phyloP scores from a whole-genome alignment of 2,113 vertebrate genomes.

The Sylvilagus bachmani region DNA sequence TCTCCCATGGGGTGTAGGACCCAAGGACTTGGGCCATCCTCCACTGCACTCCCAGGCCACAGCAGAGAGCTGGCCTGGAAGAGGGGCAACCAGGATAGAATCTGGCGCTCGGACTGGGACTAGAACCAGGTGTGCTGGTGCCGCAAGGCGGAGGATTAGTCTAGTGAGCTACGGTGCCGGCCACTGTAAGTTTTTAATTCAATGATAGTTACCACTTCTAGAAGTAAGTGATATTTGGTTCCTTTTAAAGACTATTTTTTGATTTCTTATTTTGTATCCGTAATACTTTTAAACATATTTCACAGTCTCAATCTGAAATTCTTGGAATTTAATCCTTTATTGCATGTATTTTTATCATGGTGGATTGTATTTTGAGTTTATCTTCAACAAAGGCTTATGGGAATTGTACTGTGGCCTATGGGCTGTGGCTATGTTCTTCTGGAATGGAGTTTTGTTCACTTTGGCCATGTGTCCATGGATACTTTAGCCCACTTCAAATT shows the following conservation, averaged over 20 bases:
- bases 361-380: background rate
- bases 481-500: constrained; percentile 39
- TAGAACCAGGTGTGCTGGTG: too few relatives aligned
- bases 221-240: background rate
- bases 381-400: constrained; percentile 16
- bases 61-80: too few relatives aligned
- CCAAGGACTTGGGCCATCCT: too few relatives aligned
- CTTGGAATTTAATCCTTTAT: background rate
- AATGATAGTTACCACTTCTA: constrained; percentile 13
- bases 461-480: constrained; percentile 17
- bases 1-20: too few relatives aligned
- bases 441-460: constrained; percentile 39
- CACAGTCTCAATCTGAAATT: constrained; percentile 28
- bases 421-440: background rate
- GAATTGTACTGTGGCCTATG: background rate
- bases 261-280: background rate
- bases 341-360: background rate
- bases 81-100: too few relatives aligned
- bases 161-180: too few relatives aligned
- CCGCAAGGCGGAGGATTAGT: too few relatives aligned
- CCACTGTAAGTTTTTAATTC: constrained; percentile 1
- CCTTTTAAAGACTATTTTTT: constrained; percentile 31
- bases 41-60: too few relatives aligned
- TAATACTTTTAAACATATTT: constrained; percentile 27
- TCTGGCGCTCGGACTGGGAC: too few relatives aligned